Evolutionary conservation across 2,888 invertebrate species (phyloP).

Genomic region (Mamestra brassicae): DNA sequence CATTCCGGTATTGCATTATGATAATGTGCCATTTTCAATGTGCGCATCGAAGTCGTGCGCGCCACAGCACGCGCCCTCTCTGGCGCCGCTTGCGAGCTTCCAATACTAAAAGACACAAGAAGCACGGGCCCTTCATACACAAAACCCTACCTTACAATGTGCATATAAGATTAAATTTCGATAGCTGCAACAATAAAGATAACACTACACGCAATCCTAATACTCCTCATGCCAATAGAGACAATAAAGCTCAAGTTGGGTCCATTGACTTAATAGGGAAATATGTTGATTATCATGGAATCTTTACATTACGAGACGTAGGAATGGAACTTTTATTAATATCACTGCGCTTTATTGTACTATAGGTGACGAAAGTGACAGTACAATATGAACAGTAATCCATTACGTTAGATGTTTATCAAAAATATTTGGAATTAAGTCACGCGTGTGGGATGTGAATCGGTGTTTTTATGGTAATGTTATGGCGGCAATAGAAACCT

Average conservation of each 20-base stretch:
- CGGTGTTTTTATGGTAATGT: constrained; percentile 83
- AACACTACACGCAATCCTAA: constrained; percentile 67
- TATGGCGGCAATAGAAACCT: constrained; percentile 79
- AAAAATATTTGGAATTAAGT: constrained; percentile 83
- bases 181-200: constrained; percentile 42
- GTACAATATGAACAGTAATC: constrained; percentile 72
- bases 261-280: constrained; percentile 71
- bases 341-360: constrained; percentile 69
- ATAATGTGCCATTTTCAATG: constrained; percentile 88
- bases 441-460: constrained; percentile 80
- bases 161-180: constrained; percentile 32
- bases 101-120: constrained; percentile 62
- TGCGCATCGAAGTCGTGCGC: constrained; percentile 83
- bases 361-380: constrained; percentile 75
- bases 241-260: constrained; percentile 73
- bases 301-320: constrained; percentile 74
- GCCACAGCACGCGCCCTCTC: constrained; percentile 78
- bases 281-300: constrained; percentile 74
- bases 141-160: constrained; percentile 58
- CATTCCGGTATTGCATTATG: constrained; percentile 88
- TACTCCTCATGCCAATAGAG: constrained; percentile 70
- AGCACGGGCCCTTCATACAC: constrained; percentile 29
- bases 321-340: constrained; percentile 77
- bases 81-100: constrained; percentile 76
- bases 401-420: constrained; percentile 77